Percentiles rank a stretch among this genome's conserved stretches.
phyloP scores from a whole-genome alignment of 2,797 vertebrate species.

The Notolepis coatsorum region DNA sequence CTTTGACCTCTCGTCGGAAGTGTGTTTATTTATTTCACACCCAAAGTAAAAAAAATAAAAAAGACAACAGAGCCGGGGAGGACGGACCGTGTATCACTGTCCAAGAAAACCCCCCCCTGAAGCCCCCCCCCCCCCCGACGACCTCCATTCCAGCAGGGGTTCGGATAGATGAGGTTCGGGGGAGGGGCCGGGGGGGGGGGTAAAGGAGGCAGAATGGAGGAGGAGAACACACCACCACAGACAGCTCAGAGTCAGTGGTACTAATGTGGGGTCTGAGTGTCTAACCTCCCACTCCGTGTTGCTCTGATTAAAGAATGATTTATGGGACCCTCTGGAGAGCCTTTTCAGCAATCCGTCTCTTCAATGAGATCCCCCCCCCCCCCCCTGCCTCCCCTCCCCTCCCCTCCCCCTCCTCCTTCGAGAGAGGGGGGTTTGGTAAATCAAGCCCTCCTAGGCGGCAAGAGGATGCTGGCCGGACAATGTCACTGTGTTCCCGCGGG shows the following conservation, averaged over 20 bases:
- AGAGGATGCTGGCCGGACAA: conserved; percentile 77
- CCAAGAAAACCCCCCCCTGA: too few species aligned
- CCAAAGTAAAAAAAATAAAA: too few species aligned
- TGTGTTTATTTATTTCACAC: too few species aligned
- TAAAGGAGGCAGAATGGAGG: conserved; percentile 44
- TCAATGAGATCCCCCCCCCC: conserved; percentile 80
- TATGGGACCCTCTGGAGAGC: conserved; percentile 79
- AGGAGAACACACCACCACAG: conserved; percentile 59
- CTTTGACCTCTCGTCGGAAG: too few species aligned
- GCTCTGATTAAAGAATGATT: conserved; percentile 91
- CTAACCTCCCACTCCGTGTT: conserved; percentile 74
- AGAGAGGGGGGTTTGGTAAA: conserved; percentile 87
- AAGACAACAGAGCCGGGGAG: too few species aligned
- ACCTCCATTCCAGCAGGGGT: neutral
- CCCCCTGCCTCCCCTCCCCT: conserved; percentile 19
- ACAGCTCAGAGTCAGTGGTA: conserved; percentile 75
- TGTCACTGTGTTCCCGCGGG: conserved; percentile 79
- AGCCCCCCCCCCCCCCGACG: neutral
- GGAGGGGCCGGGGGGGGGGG: conserved; percentile 48
- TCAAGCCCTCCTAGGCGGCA: conserved; percentile 82
- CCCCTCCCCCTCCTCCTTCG: conserved; percentile 32
- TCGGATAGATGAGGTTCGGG: conserved; percentile 12
- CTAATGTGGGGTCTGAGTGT: conserved; percentile 76
- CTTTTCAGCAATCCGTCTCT: conserved; percentile 85
- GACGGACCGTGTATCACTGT: too few species aligned